Conservation (phyloP, 2,113 vertebrate genomes). For the Oncorhynchus gorbuscha region DNA sequence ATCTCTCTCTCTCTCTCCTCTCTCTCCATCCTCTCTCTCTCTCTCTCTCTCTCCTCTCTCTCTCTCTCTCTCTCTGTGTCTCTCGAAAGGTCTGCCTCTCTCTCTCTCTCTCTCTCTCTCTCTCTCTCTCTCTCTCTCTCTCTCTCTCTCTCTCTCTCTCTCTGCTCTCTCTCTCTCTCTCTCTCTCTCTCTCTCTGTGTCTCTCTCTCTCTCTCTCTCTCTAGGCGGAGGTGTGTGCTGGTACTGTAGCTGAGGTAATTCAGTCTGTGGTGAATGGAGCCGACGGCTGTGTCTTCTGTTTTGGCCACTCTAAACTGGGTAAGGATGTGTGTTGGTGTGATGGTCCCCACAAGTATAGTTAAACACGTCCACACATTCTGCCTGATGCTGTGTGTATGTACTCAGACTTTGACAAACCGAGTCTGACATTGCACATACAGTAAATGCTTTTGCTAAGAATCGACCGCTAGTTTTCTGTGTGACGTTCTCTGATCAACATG, state of each 20-base stretch:
- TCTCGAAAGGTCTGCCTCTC: no score
- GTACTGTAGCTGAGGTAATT: constrained; percentile 83
- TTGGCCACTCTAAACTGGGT: constrained; percentile 97
- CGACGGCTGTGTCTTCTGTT: constrained; percentile 98
- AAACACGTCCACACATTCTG: not conserved
- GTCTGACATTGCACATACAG: not conserved
- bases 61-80: no score
- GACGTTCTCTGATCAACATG: not conserved
- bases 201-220: not conserved
- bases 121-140: no score
- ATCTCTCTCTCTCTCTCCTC: no score
- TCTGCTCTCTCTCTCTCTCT: not conserved
- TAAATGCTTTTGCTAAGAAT: not conserved
- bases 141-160: no score
- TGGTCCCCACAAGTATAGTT: no score
- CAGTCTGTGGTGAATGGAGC: constrained; percentile 98
- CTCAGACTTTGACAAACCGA: not conserved
- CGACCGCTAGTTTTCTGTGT: not conserved
- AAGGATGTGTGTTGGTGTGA: constrained; percentile 55
- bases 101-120: no score
- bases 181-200: not conserved
- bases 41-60: no score
- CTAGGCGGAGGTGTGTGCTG: constrained; percentile 7
- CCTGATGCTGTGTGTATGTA: not conserved
- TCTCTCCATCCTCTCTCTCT: no score